A percentile compares a stretch with the other conserved stretches of the same genome.
These are phyloP conservation scores for Onchidella celtica DNA, from an alignment of 2,888 invertebrate genomes.

Conservation along the genomic window DNA sequence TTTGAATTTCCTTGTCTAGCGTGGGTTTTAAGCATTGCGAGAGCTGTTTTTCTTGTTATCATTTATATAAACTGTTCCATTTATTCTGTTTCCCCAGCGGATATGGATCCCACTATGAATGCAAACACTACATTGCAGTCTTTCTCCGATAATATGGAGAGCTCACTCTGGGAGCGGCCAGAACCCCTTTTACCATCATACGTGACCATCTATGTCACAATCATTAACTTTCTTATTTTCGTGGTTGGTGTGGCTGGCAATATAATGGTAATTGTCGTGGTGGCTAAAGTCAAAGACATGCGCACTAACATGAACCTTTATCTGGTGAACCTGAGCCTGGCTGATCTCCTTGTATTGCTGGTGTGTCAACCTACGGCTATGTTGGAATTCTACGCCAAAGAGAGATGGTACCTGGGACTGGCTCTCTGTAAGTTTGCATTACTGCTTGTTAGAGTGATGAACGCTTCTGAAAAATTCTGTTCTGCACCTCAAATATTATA, in stretches of 20 bases:
- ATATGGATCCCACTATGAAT: background rate
- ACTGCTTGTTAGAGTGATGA: no score
- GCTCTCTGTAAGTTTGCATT: constrained; percentile 92
- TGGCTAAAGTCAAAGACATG: constrained; percentile 95
- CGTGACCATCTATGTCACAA: constrained; percentile 23
- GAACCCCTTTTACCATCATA: constrained; percentile 6
- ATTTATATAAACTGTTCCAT: no score
- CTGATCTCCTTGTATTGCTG: constrained; percentile 93
- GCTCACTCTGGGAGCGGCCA: background rate
- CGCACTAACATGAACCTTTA: constrained; percentile 96
- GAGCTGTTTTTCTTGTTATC: no score
- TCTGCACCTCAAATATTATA: no score
- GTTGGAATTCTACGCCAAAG: constrained; percentile 93
- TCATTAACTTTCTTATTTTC: constrained; percentile 28
- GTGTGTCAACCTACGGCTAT: constrained; percentile 96
- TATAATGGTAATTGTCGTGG: constrained; percentile 83
- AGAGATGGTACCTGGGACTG: constrained; percentile 95
- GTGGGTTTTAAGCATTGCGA: no score
- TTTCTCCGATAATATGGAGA: background rate
- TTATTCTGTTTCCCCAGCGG: no score
- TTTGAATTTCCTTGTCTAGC: no score
- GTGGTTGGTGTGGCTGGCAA: constrained; percentile 8
- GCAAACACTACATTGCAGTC: background rate
- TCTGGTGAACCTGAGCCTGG: constrained; percentile 94
- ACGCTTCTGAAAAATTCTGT: no score